Evolutionary conservation across 1,140 invertebrate genomes (phyloP).

Genomic region (Gryllus bimaculatus): DNA sequence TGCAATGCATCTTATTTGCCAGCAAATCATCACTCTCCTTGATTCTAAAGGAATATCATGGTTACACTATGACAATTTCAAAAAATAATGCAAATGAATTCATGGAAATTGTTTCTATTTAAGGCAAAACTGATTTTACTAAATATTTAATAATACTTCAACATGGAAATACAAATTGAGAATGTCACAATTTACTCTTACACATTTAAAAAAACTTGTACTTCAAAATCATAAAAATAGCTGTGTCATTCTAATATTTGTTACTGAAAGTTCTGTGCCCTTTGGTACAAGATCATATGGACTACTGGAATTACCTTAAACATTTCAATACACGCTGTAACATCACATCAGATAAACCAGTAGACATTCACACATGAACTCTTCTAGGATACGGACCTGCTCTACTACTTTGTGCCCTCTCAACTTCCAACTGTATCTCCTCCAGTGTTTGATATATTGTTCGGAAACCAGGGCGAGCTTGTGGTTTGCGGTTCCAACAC

Average conservation of each 20-base stretch:
- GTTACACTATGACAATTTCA: too few relatives aligned
- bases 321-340: background rate
- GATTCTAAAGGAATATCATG: too few relatives aligned
- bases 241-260: background rate
- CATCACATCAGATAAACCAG: background rate
- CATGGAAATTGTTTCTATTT: too few relatives aligned
- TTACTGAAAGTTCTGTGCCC: background rate
- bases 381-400: conserved; percentile 10
- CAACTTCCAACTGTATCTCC: conserved; percentile 48
- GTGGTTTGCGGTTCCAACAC: conserved; percentile 83
- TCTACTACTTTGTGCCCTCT: conserved; percentile 24
- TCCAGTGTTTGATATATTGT: conserved; percentile 59
- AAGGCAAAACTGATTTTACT: too few relatives aligned
- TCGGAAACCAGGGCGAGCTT: conserved; percentile 73
- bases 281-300: too few relatives aligned
- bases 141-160: too few relatives aligned
- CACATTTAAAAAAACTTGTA: background rate
- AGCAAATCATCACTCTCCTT: too few relatives aligned
- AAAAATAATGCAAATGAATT: too few relatives aligned
- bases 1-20: too few relatives aligned
- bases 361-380: conserved; percentile 20
- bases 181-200: background rate
- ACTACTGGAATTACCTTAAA: background rate
- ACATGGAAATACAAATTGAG: too few relatives aligned
- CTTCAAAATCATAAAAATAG: background rate